These are phyloP conservation scores for Dascillus cervinus DNA, from an alignment of 2,888 invertebrate species.

Conservation along the genomic window DNA sequence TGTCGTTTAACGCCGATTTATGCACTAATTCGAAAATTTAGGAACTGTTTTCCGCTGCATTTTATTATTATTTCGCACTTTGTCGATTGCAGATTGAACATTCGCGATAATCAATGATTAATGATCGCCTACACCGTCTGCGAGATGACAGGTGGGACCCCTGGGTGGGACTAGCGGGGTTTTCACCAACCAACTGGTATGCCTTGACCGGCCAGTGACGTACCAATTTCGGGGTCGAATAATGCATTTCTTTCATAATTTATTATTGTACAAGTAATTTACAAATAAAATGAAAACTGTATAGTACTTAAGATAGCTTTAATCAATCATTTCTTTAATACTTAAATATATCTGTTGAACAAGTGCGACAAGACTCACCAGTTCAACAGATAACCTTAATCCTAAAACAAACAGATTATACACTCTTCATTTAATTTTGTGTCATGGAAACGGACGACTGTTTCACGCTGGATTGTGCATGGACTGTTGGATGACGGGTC, in stretches of 20 bases:
- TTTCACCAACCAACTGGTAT: constrained; percentile 20
- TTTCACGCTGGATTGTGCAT: constrained; percentile 31
- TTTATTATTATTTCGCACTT: constrained; percentile 6
- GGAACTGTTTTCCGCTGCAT: constrained; percentile 10
- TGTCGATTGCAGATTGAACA: constrained; percentile 9
- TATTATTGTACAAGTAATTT: constrained; percentile 42
- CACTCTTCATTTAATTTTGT: constrained; percentile 18
- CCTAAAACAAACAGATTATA: constrained; percentile 7
- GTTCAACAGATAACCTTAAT: not conserved
- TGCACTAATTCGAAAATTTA: constrained; percentile 4
- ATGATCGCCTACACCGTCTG: constrained; percentile 32
- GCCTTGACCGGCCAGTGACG: constrained; percentile 16
- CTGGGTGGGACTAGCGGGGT: constrained; percentile 18
- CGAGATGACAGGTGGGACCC: constrained; percentile 28
- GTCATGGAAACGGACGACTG: constrained; percentile 26
- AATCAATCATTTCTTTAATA: constrained; percentile 38
- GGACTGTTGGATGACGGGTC: constrained; percentile 66
- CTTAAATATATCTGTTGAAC: constrained; percentile 35
- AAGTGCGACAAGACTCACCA: constrained; percentile 12
- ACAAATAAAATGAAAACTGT: constrained; percentile 44
- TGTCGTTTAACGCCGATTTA: constrained; percentile 7
- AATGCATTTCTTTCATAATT: constrained; percentile 15
- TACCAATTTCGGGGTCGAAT: constrained; percentile 4
- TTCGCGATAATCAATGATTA: constrained; percentile 39
- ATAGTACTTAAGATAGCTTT: constrained; percentile 38